Conservation (phyloP, 1,140 invertebrate genomes). For the Drosophila kohkoa region DNA sequence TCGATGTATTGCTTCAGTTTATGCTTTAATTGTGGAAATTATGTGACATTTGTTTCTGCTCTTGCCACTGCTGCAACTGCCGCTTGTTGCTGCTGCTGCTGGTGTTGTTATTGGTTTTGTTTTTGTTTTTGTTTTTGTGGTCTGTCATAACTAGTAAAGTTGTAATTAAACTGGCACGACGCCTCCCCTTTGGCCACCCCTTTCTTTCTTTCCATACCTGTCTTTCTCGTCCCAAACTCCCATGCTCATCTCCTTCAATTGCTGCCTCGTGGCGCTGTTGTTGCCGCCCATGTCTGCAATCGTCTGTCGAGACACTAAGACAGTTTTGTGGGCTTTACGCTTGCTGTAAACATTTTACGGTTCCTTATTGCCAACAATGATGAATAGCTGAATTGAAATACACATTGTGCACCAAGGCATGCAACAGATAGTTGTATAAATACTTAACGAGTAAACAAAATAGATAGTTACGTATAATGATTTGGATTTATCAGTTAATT, state of each 20-base stretch:
- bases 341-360: slow-evolving; percentile 73
- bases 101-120: slow-evolving; percentile 45
- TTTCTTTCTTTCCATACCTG: background rate
- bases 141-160: slow-evolving; percentile 78
- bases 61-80: background rate
- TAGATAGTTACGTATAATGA: background rate
- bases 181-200: slow-evolving; percentile 1
- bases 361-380: slow-evolving; percentile 69
- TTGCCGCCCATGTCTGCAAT: slow-evolving; percentile 65
- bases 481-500: too few relatives aligned
- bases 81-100: background rate
- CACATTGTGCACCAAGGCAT: background rate
- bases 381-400: slow-evolving; percentile 12
- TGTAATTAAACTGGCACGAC: slow-evolving; percentile 74
- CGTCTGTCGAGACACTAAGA: slow-evolving; percentile 38
- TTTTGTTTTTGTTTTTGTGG: slow-evolving; percentile 49
- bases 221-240: background rate
- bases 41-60: slow-evolving; percentile 73
- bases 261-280: slow-evolving; percentile 46
- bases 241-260: slow-evolving; percentile 9
- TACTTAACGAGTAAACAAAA: background rate
- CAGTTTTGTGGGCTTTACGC: slow-evolving; percentile 72
- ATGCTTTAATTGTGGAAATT: slow-evolving; percentile 82
- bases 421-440: background rate
- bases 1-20: slow-evolving; percentile 69